A percentile compares a stretch with the other conserved stretches of the same genome.
Conservation (phyloP, 2,113 vertebrate genomes). For the Ibidorhyncha struthersii region DNA sequence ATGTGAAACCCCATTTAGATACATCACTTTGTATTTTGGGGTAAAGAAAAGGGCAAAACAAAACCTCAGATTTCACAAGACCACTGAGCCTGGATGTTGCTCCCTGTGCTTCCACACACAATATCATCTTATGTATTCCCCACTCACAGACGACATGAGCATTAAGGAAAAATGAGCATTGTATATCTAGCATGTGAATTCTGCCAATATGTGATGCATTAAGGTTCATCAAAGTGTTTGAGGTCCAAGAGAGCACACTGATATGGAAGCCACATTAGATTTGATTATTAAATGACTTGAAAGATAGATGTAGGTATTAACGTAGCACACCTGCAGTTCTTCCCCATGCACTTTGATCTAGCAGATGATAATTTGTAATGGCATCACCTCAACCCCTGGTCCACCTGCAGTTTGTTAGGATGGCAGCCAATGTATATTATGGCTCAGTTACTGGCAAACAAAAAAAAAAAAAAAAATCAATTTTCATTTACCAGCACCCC, state of each 20-base stretch:
- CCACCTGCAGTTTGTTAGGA: slow-evolving; percentile 71
- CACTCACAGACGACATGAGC: not conserved
- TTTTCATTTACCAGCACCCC: slow-evolving; percentile 14
- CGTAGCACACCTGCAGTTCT: slow-evolving; percentile 55
- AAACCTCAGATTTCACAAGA: not conserved
- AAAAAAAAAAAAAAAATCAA: not conserved
- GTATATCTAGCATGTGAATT: not conserved
- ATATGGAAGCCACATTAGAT: slow-evolving; percentile 52
- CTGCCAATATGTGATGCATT: slow-evolving; percentile 25
- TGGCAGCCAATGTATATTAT: slow-evolving; percentile 19
- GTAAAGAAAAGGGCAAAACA: not conserved
- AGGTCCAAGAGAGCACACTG: slow-evolving; percentile 8
- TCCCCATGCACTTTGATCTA: slow-evolving; percentile 63
- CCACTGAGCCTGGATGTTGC: not conserved
- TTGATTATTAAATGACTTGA: slow-evolving; percentile 67
- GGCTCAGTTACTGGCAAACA: not conserved
- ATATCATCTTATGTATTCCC: not conserved
- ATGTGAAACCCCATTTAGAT: not conserved
- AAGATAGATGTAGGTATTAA: slow-evolving; percentile 73
- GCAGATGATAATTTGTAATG: slow-evolving; percentile 64
- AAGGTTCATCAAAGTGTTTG: slow-evolving; percentile 54
- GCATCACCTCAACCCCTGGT: slow-evolving; percentile 30
- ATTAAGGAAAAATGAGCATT: slow-evolving; percentile 25
- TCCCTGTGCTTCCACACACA: not conserved
- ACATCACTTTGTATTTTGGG: not conserved